Evolutionary conservation across 2,113 vertebrate genomes (phyloP).

Genomic region (Bubo blakistoni): DNA sequence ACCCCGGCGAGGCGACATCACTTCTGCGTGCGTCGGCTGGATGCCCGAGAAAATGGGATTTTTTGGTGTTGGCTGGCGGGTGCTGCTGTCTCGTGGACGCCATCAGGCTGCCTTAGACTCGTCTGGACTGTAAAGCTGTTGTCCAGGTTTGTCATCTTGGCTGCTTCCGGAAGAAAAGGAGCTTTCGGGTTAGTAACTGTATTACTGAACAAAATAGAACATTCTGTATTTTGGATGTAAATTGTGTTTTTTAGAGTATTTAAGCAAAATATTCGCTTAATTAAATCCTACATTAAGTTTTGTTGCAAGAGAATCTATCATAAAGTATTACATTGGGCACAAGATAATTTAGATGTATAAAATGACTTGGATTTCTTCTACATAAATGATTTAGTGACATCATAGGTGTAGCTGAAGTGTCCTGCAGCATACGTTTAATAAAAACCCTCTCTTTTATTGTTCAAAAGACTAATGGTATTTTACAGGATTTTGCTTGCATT

Average conservation of each 20-base stretch:
- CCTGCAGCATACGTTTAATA: background rate
- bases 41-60: background rate
- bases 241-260: background rate
- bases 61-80: background rate
- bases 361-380: background rate
- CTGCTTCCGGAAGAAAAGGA: background rate
- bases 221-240: background rate
- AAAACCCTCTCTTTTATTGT: background rate
- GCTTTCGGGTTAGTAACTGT: constrained; percentile 3
- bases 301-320: background rate
- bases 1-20: background rate
- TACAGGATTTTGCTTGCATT: background rate
- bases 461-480: background rate
- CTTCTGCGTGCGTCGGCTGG: background rate
- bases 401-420: background rate
- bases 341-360: background rate
- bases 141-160: background rate
- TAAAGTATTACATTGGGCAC: background rate
- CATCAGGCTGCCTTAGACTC: background rate
- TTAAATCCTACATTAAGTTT: background rate
- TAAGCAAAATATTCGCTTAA: background rate
- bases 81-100: background rate
- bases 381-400: background rate
- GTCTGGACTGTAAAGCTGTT: background rate
- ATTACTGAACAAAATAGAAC: background rate